Conservation (phyloP, 2,113 vertebrate genomes). For the Alaudala cheleensis region DNA sequence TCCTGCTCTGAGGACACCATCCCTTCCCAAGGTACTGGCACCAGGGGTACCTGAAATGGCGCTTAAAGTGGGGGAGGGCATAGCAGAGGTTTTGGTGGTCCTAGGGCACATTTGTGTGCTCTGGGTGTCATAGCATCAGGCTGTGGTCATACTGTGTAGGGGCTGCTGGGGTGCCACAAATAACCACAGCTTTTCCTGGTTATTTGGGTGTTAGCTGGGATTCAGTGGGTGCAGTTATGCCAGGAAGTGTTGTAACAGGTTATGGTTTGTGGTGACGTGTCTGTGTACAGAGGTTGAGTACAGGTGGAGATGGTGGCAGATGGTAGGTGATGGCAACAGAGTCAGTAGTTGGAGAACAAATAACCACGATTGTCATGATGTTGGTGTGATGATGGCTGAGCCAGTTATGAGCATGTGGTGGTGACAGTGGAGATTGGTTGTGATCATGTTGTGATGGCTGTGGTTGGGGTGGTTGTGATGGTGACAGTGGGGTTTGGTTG, state of each 20-base stretch:
- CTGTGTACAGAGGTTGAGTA: background rate
- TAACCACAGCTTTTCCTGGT: background rate
- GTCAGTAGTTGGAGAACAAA: background rate
- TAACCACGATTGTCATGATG: background rate
- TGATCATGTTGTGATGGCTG: background rate
- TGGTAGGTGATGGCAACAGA: background rate
- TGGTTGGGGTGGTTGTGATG: background rate
- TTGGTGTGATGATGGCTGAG: background rate
- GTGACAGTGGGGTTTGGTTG: background rate
- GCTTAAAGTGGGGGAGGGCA: background rate
- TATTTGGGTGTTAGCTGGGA: background rate
- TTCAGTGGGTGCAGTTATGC: background rate
- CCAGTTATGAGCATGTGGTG: rapidly evolving
- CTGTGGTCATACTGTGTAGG: rapidly evolving
- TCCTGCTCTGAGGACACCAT: constrained; percentile 98
- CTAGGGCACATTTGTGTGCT: rapidly evolving
- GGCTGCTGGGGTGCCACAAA: too few species aligned
- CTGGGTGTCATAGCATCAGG: rapidly evolving
- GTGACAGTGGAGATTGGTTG: background rate
- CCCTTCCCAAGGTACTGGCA: constrained; percentile 88
- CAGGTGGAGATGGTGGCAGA: background rate
- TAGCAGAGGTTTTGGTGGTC: background rate
- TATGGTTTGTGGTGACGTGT: rapidly evolving
- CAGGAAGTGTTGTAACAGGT: rapidly evolving
- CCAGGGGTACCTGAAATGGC: rapidly evolving